Percentiles rank a stretch among this genome's conserved stretches.
These are phyloP conservation scores for Ciconia nigra DNA, from an alignment of 2,797 vertebrate species.

Conservation along the genomic window DNA sequence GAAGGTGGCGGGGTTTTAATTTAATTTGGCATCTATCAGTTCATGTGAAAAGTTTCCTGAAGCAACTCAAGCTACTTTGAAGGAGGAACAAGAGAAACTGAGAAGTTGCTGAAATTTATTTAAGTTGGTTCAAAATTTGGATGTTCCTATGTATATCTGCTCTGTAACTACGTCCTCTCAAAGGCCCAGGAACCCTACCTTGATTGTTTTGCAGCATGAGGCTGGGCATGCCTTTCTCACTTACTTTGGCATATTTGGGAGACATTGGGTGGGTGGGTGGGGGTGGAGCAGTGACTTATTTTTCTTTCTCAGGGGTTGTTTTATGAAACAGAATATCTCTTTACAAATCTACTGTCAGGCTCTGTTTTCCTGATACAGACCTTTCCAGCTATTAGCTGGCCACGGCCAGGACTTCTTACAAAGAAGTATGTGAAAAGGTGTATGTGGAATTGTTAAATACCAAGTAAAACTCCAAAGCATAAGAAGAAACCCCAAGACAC, in stretches of 20 bases:
- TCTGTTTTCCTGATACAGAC: not conserved
- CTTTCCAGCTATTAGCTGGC: not conserved
- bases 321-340: not conserved
- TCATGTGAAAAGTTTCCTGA: not conserved
- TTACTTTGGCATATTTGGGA: not conserved
- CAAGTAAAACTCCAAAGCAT: not conserved
- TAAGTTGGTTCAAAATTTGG: not conserved
- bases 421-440: not conserved
- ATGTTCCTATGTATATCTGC: not conserved
- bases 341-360: not conserved
- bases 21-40: not conserved
- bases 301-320: not conserved
- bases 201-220: not conserved
- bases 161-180: not conserved
- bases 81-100: not conserved
- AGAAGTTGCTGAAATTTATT: not conserved
- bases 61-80: not conserved
- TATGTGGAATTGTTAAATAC: not conserved
- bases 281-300: not conserved
- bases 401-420: not conserved
- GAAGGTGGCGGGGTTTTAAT: not conserved
- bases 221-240: not conserved
- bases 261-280: rapidly evolving
- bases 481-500: not conserved
- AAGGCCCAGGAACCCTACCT: not conserved